Base-by-base conservation (phyloP, 2,888 invertebrate species). In the Bombyx huttoni region DNA sequence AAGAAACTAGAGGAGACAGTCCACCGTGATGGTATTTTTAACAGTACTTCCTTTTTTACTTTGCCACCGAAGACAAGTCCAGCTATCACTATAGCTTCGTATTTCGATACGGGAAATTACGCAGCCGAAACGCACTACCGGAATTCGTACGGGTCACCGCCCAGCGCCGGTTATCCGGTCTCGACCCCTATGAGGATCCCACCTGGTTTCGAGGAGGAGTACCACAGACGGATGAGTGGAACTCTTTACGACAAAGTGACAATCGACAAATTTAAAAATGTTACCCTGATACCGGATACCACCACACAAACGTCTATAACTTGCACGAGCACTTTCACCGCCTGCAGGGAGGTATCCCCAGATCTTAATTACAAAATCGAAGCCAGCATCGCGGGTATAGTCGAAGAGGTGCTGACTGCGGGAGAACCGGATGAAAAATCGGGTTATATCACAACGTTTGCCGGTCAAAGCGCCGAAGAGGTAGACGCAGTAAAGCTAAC, bases 71-170 rank as follows among this genome's bases (percentile, higher is more conserved):
- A 65, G 0, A 62, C 60, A 3, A 76, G 70, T 52, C 77, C 78
- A 13, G 70, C 75, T 0, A 65, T 78, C 13, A 70, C 74, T 7
- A 79, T 86, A 60, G 78, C 83, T 7, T 88, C 88, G 0, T 88
- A 87, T 58, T 87, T 87, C 40, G 87, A 88, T 52, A 88, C 87
- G 0, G 87, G 88, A 1, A 87, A 88, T 53, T 87, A 81, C 57
- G 87, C 88, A 0, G 87, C 70, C 10, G 88, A 87, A 50, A 75
- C 78, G 40, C 80, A 87, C 58, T 85, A 78, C 47, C 74, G 64
- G 51, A 86, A 86, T 46, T 76, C 78, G 0, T 54, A 78, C 1
- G 67, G 66, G 3, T 75, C 77, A 10, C 72, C 77, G 0, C 53
- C 70, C 7, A 55, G 54, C 9, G 52, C 59, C 10, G 60, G 58